Conservation (phyloP, 2,888 invertebrate species). For the Trilocha varians region DNA sequence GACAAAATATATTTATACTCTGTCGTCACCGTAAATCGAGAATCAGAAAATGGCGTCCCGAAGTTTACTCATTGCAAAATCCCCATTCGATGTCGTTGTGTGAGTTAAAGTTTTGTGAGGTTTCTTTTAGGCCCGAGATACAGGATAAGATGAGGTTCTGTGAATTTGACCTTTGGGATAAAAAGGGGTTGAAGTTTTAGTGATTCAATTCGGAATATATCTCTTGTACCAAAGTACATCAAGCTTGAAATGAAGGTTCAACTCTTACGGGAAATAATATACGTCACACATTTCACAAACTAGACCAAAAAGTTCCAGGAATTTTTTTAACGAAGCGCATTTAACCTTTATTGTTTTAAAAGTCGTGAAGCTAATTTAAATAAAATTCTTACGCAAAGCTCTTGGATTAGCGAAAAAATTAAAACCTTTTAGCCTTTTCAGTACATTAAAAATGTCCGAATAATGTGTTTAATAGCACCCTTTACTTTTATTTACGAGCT, state of each 20-base stretch:
- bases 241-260: conserved; percentile 7
- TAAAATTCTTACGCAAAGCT: conserved; percentile 56
- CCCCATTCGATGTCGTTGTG: conserved; percentile 7
- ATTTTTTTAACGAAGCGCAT: too few species aligned
- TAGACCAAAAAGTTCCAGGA: too few species aligned
- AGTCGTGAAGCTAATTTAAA: conserved; percentile 54
- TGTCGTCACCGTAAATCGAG: not conserved
- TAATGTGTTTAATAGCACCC: conserved; percentile 72
- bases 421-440: conserved; percentile 64
- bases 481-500: conserved; percentile 66
- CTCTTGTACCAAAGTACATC: conserved; percentile 10
- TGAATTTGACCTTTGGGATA: conserved; percentile 15
- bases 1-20: not conserved
- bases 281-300: conserved; percentile 7
- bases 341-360: too few species aligned
- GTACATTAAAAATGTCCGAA: conserved; percentile 70
- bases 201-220: conserved; percentile 17
- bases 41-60: not conserved
- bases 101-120: conserved; percentile 9
- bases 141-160: conserved; percentile 13
- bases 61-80: conserved; percentile 1
- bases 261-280: conserved; percentile 10
- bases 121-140: conserved; percentile 10
- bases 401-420: conserved; percentile 52
- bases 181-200: conserved; percentile 16